Conservation (phyloP, 2,797 vertebrate species). For the Pampus argenteus region DNA sequence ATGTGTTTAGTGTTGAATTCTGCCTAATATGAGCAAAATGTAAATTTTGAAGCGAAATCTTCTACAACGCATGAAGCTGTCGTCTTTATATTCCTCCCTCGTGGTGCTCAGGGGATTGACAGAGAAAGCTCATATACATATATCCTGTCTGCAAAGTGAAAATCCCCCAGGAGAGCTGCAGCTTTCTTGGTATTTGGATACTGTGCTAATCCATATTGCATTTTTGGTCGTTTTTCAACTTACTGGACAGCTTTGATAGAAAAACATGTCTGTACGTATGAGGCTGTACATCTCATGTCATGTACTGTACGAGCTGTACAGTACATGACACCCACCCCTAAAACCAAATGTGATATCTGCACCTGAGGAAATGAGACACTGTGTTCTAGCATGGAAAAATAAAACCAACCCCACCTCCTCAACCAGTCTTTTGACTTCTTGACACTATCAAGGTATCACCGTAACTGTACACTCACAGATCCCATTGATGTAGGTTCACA, state of each 20-base stretch:
- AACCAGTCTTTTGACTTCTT: slow-evolving; percentile 33
- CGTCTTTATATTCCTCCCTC: background rate
- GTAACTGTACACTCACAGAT: slow-evolving; percentile 30
- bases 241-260: background rate
- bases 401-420: slow-evolving; percentile 32
- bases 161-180: background rate
- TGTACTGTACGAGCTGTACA: no score
- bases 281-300: slow-evolving; percentile 6
- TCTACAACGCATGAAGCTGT: background rate
- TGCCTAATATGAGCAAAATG: background rate
- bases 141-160: background rate
- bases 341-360: slow-evolving; percentile 52
- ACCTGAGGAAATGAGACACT: slow-evolving; percentile 67
- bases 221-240: slow-evolving; percentile 3
- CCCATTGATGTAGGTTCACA: slow-evolving; percentile 28
- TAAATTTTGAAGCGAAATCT: background rate
- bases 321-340: no score
- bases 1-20: background rate
- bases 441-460: slow-evolving; percentile 30
- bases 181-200: background rate
- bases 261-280: slow-evolving; percentile 16
- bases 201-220: background rate
- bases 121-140: background rate
- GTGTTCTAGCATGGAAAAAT: slow-evolving; percentile 46
- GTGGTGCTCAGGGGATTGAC: background rate